Percentiles rank a stretch among this genome's conserved stretches.
These are phyloP conservation scores for Tortricodes alternella DNA, from an alignment of 2,888 invertebrate species.

Conservation along the genomic window DNA sequence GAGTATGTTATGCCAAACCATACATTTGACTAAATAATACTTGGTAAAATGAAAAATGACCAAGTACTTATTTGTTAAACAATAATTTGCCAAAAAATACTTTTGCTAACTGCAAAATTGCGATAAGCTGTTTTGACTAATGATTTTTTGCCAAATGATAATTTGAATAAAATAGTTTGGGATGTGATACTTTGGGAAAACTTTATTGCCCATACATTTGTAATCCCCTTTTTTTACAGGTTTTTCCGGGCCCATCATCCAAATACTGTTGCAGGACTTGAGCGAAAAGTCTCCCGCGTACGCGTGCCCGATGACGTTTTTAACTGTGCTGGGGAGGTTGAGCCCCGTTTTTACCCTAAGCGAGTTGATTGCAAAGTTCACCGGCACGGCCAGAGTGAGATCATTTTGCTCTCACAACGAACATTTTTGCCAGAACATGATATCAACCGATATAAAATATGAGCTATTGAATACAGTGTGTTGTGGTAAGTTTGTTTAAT, in stretches of 20 bases:
- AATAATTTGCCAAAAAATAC: no score
- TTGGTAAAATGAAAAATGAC: no score
- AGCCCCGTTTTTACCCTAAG: conserved; percentile 1
- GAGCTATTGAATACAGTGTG: not conserved
- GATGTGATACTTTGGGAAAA: no score
- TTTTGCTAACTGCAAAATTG: no score
- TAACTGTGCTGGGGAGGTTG: not conserved
- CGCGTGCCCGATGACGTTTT: not conserved
- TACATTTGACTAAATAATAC: no score
- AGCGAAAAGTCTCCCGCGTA: not conserved
- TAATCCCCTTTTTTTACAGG: no score
- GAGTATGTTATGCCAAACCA: no score
- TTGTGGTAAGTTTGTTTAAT: not conserved
- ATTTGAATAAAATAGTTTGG: no score
- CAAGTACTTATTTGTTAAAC: no score
- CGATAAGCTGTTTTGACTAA: no score
- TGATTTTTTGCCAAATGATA: no score
- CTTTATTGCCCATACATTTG: no score
- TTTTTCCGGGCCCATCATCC: not conserved
- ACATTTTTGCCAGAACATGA: not conserved
- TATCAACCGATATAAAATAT: not conserved
- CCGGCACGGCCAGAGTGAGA: not conserved
- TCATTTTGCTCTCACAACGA: not conserved
- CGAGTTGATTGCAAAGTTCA: not conserved
- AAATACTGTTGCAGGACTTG: not conserved